Evolutionary conservation across 2,797 vertebrate species (phyloP), one percentile per base, ranked within the genome.

Genomic region (Leucoraja ocellata): DNA sequence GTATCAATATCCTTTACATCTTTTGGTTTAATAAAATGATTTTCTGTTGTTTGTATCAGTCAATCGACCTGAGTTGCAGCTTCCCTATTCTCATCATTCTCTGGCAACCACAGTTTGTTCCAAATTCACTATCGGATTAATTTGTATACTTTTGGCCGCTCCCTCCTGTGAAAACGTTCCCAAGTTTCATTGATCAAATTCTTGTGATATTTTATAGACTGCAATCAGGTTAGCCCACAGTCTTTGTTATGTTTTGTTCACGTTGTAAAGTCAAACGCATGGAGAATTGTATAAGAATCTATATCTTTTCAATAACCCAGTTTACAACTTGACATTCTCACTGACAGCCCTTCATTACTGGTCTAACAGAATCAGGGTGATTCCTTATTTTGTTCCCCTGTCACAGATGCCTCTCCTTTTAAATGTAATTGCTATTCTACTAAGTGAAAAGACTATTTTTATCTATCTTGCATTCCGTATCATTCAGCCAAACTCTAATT

Each of bases 401-500:
- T 32, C n/a, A 88, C 16, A 84, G 63, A 88, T 36, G 65, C 32
- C 63, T 65, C 63, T 88, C 84, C 84, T 68, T 6, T 68, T 36
- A 0, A 0, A 68, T 88, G 21, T 88, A 88, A 21, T 68, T 68
- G 61, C 63, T 68, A 86, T 18, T 16, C 61, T 65, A 36, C 8
- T 21, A 65, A 88, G 28, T 88, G n/a, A 88, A 83, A 32, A 65
- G 13, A 65, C 14, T 8, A 21, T 68, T 28, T 61, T 28, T n/a
- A 58, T n/a, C 23, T 11, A 28, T n/a, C 81, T 84, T 84, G 58
- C 10, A 84, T n/a, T 84, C 9, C 13, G 46, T n/a, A 61, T 83
- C 21, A 84, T 84, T 84, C 54, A 88, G n/a, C n/a, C 65, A 88
- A 88, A 63, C 28, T 63, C 61, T 86, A 86, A 86, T 86, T 86